phyloP scores from a whole-genome alignment of 2,888 invertebrate genomes.

The Pyrochroa serraticornis region DNA sequence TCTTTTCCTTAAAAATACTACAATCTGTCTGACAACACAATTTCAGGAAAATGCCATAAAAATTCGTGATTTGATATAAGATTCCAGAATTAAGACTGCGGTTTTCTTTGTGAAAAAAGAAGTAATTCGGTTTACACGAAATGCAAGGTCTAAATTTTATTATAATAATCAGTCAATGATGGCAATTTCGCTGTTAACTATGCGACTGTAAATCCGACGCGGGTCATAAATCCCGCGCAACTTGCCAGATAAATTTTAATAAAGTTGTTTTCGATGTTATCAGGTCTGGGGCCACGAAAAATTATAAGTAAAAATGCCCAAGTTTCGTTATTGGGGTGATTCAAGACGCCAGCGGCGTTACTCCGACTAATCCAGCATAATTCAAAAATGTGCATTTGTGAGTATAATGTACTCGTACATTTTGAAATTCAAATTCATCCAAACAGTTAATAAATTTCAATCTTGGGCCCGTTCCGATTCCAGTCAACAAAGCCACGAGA shows the following conservation, averaged over 20 bases:
- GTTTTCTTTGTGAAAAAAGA: too few relatives aligned
- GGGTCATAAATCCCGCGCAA: not conserved
- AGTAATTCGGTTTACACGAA: too few relatives aligned
- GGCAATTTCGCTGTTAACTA: too few relatives aligned
- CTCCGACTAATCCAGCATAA: constrained; percentile 22
- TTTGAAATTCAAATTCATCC: constrained; percentile 28
- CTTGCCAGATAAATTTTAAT: constrained; percentile 1
- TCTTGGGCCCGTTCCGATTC: constrained; percentile 26
- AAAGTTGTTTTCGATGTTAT: constrained; percentile 1
- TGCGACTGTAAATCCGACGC: not conserved
- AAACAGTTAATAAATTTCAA: constrained; percentile 29
- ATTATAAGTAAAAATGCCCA: not conserved
- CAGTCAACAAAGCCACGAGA: constrained; percentile 20
- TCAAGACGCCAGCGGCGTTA: not conserved
- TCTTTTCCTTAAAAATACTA: too few relatives aligned
- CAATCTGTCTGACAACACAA: too few relatives aligned
- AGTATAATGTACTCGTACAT: constrained; percentile 27
- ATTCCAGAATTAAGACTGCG: too few relatives aligned
- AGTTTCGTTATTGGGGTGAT: not conserved
- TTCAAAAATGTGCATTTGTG: constrained; percentile 27
- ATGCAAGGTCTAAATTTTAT: too few relatives aligned
- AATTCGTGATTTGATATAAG: too few relatives aligned
- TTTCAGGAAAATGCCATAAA: too few relatives aligned
- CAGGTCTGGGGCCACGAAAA: not conserved
- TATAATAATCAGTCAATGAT: too few relatives aligned